phyloP scores from a whole-genome alignment of 2,113 vertebrate species.

The Caretta caretta region DNA sequence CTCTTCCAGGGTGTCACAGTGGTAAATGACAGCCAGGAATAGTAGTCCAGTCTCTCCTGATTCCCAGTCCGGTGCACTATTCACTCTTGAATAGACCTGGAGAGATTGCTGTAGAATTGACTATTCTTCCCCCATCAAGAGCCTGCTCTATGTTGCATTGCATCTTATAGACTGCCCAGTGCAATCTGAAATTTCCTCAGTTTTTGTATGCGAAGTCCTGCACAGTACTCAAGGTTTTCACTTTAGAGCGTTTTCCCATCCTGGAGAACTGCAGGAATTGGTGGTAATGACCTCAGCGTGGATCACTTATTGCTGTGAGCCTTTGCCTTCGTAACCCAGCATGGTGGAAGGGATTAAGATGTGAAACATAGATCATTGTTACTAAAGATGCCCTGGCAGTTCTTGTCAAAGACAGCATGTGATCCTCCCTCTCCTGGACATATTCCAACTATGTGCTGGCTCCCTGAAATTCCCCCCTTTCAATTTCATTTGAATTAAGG shows the following conservation, averaged over 20 bases:
- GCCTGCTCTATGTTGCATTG: background rate
- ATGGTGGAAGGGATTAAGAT: background rate
- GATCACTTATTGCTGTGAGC: background rate
- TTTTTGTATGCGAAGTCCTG: background rate
- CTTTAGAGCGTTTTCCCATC: background rate
- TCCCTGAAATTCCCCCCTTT: background rate
- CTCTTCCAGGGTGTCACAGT: background rate
- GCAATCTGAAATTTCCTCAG: background rate
- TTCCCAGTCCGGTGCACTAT: background rate
- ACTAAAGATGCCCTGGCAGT: background rate
- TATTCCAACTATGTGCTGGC: background rate
- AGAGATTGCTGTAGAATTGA: background rate
- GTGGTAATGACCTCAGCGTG: background rate
- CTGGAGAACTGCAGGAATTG: background rate
- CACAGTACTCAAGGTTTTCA: background rate
- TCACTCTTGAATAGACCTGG: background rate
- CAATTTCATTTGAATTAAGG: background rate
- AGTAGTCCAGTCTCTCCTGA: background rate
- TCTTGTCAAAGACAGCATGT: background rate
- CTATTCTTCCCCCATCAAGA: background rate
- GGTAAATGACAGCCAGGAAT: background rate
- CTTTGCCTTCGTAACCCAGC: background rate
- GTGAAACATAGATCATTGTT: background rate
- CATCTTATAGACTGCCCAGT: background rate
- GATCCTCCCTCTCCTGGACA: background rate